phyloP scores from a whole-genome alignment of 2,888 invertebrate genomes.

The Laspeyria flexula region DNA sequence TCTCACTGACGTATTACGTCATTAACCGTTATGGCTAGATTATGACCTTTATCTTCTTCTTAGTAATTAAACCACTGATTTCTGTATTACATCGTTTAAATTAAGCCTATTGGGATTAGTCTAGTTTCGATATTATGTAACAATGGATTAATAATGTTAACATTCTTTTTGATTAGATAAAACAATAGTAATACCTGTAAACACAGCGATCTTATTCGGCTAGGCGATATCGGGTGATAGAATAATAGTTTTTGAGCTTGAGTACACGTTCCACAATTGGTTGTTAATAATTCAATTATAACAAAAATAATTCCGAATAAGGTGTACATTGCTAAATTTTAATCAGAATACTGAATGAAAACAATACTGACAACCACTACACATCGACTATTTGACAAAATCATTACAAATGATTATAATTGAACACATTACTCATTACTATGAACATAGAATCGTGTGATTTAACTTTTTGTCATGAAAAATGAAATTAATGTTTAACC shows the following conservation, averaged over 20 bases:
- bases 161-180: no score
- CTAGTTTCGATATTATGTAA: no score
- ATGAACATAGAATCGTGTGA: neutral
- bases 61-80: no score
- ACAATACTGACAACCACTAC: neutral
- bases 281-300: neutral
- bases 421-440: neutral
- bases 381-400: neutral
- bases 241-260: neutral
- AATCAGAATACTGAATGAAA: neutral
- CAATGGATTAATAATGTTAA: no score
- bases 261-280: neutral
- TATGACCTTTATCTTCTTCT: no score
- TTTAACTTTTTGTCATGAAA: slow-evolving; percentile 1
- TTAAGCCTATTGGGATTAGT: no score
- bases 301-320: neutral
- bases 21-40: no score
- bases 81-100: no score
- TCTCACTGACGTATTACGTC: no score
- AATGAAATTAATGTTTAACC: slow-evolving; percentile 1
- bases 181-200: neutral
- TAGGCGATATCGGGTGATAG: neutral
- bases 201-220: neutral
- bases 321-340: neutral
- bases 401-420: neutral